A percentile compares a stretch with the other conserved stretches of the same genome.
These are phyloP conservation scores for Rhea americana DNA, from an alignment of 2,113 vertebrate species.

Conservation along the genomic window DNA sequence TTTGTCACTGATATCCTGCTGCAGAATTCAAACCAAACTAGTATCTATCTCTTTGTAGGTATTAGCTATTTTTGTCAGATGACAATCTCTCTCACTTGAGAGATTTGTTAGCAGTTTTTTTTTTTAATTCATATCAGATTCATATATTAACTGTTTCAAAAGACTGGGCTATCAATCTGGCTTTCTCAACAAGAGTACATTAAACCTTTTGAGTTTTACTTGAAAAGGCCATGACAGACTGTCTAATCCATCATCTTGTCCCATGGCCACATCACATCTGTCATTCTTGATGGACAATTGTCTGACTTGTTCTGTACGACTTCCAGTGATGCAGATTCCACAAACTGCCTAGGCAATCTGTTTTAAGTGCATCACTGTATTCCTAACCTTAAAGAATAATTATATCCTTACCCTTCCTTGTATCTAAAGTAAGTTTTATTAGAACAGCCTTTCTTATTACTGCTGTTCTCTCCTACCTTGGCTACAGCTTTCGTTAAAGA, in stretches of 20 bases:
- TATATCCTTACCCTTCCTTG: not conserved
- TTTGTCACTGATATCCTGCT: not conserved
- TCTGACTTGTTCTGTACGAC: not conserved
- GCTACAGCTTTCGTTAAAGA: not conserved
- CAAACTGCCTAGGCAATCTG: accelerated
- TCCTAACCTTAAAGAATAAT: not conserved
- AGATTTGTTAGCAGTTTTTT: not conserved
- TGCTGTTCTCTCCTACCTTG: not conserved
- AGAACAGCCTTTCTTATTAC: not conserved
- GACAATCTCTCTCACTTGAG: not conserved
- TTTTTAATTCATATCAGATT: not conserved
- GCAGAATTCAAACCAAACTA: not conserved
- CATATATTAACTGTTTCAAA: not conserved
- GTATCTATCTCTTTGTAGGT: accelerated
- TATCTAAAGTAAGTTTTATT: not conserved
- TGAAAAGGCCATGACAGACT: not conserved
- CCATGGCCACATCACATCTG: not conserved
- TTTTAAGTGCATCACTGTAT: not conserved
- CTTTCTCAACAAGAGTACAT: not conserved
- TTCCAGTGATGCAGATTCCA: not conserved
- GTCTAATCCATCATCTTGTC: not conserved
- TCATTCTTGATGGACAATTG: not conserved
- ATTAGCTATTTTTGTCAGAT: not conserved
- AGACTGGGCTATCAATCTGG: not conserved
- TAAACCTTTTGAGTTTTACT: not conserved